These are phyloP conservation scores for Goniozus legneri DNA, from an alignment of 1,140 invertebrate species.

Conservation along the genomic window DNA sequence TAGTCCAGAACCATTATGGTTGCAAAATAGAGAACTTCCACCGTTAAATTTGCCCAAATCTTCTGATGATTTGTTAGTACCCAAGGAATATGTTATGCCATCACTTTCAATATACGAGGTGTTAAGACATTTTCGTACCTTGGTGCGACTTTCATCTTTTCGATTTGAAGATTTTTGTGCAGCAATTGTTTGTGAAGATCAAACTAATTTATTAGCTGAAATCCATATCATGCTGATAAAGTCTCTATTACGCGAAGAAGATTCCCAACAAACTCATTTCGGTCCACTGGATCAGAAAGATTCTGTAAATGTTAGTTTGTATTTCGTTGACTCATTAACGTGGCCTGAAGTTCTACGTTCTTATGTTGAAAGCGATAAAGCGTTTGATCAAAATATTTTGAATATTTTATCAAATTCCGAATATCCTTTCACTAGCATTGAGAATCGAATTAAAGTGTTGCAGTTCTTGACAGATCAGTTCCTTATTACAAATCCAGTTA, in stretches of 20 bases:
- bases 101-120: conserved; percentile 90
- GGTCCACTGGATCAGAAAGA: conserved; percentile 95
- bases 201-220: conserved; percentile 85
- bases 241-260: conserved; percentile 89
- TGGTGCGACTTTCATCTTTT: conserved; percentile 89
- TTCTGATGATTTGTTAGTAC: conserved; percentile 86
- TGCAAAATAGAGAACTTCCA: conserved; percentile 77
- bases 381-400: conserved; percentile 70
- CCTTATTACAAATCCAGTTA: conserved; percentile 85
- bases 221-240: conserved; percentile 90
- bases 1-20: conserved; percentile 84
- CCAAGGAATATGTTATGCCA: conserved; percentile 74
- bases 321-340: conserved; percentile 88
- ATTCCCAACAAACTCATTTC: conserved; percentile 91
- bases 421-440: conserved; percentile 84
- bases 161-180: conserved; percentile 95
- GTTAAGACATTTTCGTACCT: conserved; percentile 82
- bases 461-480: conserved; percentile 92
- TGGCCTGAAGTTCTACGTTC: conserved; percentile 89
- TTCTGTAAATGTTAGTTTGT: conserved; percentile 89
- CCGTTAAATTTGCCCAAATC: conserved; percentile 75
- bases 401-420: conserved; percentile 71
- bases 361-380: conserved; percentile 85
- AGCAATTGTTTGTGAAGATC: conserved; percentile 86
- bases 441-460: conserved; percentile 81